These are phyloP conservation scores for Dolichopus griseipennis DNA, from an alignment of 2,888 invertebrate genomes.

Conservation along the genomic window DNA sequence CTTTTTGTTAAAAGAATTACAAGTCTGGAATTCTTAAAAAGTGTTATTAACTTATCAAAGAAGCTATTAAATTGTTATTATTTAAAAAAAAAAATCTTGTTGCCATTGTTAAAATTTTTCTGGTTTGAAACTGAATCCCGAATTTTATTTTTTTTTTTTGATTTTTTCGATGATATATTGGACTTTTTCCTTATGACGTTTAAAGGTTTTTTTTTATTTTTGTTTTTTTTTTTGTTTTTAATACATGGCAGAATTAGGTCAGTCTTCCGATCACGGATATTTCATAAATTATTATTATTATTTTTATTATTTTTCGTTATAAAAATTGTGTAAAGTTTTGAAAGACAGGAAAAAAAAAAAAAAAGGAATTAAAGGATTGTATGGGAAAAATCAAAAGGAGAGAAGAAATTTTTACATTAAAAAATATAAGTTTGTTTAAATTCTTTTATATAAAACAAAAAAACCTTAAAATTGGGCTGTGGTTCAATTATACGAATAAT, in stretches of 20 bases:
- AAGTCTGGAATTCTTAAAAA: neutral
- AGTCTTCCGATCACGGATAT: neutral
- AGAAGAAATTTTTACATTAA: too few species aligned
- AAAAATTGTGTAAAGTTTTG: too few species aligned
- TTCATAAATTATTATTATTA: neutral
- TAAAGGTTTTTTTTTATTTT: neutral
- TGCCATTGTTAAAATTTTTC: too few species aligned
- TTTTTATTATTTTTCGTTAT: neutral
- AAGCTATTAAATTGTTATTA: neutral
- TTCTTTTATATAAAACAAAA: too few species aligned
- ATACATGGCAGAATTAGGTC: neutral
- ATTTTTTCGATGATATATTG: neutral
- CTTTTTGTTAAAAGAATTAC: neutral
- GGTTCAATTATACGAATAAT: too few species aligned
- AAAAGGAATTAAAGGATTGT: too few species aligned
- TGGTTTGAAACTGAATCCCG: neutral
- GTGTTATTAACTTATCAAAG: conserved; percentile 2
- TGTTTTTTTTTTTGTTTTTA: neutral
- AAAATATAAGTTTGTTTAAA: too few species aligned
- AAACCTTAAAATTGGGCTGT: too few species aligned
- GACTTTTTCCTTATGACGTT: neutral
- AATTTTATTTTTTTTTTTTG: too few species aligned
- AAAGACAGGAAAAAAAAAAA: too few species aligned
- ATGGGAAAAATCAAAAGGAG: too few species aligned
- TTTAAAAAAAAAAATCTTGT: neutral